Percentiles rank a stretch among this genome's conserved stretches.
These are phyloP conservation scores for Tenthredo amoena DNA, from an alignment of 2,888 invertebrate species.

Conservation along the genomic window DNA sequence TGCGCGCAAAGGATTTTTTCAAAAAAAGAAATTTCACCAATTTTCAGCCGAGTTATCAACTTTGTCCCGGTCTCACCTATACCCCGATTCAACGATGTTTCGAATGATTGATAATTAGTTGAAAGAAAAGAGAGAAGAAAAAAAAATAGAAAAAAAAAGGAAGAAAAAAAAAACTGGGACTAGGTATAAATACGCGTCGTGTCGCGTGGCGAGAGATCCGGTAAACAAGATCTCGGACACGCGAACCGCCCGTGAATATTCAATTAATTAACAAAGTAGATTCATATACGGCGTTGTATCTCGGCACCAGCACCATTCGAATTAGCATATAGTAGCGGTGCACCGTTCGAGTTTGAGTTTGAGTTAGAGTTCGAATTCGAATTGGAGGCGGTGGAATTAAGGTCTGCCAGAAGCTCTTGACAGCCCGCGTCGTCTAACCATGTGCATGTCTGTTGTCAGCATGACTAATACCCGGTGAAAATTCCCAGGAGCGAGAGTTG, in stretches of 20 bases:
- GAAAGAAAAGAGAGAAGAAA: neutral
- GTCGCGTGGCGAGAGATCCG: slow-evolving; percentile 49
- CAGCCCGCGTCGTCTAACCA: neutral
- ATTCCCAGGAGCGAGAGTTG: slow-evolving; percentile 6
- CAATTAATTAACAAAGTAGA: slow-evolving; percentile 65
- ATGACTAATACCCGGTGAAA: slow-evolving; percentile 30
- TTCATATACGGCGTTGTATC: neutral
- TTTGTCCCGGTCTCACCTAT: too few relatives aligned
- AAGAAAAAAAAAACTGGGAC: too few relatives aligned
- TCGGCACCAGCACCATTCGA: neutral
- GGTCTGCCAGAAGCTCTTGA: slow-evolving; percentile 17
- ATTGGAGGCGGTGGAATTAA: neutral
- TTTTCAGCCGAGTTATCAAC: too few relatives aligned
- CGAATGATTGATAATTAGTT: neutral
- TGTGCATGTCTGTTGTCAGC: slow-evolving; percentile 32
- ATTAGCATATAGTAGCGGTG: slow-evolving; percentile 21
- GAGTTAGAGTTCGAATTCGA: neutral
- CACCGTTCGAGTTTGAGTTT: neutral
- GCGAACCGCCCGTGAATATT: slow-evolving; percentile 61
- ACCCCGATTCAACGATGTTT: too few relatives aligned
- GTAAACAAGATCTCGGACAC: slow-evolving; percentile 57
- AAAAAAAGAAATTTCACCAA: too few relatives aligned
- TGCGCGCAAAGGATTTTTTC: neutral
- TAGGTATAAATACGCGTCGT: neutral
- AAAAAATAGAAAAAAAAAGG: neutral